Conservation (phyloP, 2,888 invertebrate species). For the Beris morrisii region DNA sequence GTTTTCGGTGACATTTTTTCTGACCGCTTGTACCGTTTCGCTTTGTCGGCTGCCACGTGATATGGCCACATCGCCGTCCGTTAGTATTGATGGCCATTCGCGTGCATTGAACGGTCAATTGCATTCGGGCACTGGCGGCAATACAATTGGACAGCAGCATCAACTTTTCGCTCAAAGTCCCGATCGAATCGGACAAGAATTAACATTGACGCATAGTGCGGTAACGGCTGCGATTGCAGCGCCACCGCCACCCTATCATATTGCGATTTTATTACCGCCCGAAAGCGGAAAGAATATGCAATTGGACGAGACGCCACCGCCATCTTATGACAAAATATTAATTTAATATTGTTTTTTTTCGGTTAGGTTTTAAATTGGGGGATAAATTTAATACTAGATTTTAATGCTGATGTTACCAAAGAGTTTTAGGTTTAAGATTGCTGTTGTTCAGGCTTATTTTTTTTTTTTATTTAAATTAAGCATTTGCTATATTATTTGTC, state of each 20-base stretch:
- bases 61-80: slow-evolving; percentile 52
- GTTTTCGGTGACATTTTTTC: slow-evolving; percentile 64
- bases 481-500: too few species aligned
- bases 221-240: slow-evolving; percentile 43
- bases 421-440: too few species aligned
- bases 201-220: slow-evolving; percentile 23
- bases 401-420: too few species aligned
- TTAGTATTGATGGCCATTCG: slow-evolving; percentile 46
- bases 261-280: slow-evolving; percentile 77
- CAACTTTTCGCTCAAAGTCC: slow-evolving; percentile 34
- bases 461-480: too few species aligned
- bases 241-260: slow-evolving; percentile 74
- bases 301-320: slow-evolving; percentile 65
- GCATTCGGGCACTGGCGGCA: background rate
- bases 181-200: slow-evolving; percentile 29
- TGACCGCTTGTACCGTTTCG: slow-evolving; percentile 66
- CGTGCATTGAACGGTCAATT: slow-evolving; percentile 37
- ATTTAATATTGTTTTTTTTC: slow-evolving; percentile 58
- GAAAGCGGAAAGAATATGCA: slow-evolving; percentile 54
- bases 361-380: too few species aligned
- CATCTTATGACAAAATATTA: slow-evolving; percentile 75
- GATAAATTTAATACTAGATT: too few species aligned
- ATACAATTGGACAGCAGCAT: slow-evolving; percentile 17
- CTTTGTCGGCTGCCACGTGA: slow-evolving; percentile 61
- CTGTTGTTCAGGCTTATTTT: too few species aligned